Evolutionary conservation across 2,888 invertebrate genomes (phyloP).

Genomic region (Erebia palarica): DNA sequence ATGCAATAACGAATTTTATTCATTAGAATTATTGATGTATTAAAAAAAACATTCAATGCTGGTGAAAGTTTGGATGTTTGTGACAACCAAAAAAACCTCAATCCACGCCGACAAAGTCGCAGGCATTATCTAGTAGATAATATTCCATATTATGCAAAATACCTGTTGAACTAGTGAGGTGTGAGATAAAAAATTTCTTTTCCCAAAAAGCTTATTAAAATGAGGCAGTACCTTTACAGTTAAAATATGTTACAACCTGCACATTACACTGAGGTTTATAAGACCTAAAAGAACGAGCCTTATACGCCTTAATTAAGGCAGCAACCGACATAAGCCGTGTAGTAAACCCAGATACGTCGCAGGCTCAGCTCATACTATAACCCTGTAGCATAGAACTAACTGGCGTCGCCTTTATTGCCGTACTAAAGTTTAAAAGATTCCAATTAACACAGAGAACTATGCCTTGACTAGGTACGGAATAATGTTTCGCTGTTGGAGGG

Average conservation of each 20-base stretch:
- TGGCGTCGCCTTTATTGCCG: constrained; percentile 63
- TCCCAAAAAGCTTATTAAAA: constrained; percentile 1
- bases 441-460: constrained; percentile 62
- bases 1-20: too few species aligned
- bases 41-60: too few species aligned
- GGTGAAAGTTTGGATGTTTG: too few species aligned
- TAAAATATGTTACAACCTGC: background rate
- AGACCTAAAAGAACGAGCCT: constrained; percentile 24
- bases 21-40: too few species aligned
- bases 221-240: background rate
- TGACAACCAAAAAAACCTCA: too few species aligned
- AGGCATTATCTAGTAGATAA: too few species aligned
- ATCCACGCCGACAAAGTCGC: too few species aligned
- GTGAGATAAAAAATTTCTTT: background rate
- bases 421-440: constrained; percentile 80
- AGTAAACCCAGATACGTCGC: constrained; percentile 31
- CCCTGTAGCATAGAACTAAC: constrained; percentile 37
- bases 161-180: background rate
- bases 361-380: constrained; percentile 24
- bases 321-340: constrained; percentile 29
- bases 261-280: background rate
- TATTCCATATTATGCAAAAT: too few species aligned
- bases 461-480: constrained; percentile 21
- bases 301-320: constrained; percentile 33
- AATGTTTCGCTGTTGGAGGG: background rate